These are phyloP conservation scores for Zosterops pallidus DNA, from an alignment of 2,113 vertebrate species.

Conservation along the genomic window DNA sequence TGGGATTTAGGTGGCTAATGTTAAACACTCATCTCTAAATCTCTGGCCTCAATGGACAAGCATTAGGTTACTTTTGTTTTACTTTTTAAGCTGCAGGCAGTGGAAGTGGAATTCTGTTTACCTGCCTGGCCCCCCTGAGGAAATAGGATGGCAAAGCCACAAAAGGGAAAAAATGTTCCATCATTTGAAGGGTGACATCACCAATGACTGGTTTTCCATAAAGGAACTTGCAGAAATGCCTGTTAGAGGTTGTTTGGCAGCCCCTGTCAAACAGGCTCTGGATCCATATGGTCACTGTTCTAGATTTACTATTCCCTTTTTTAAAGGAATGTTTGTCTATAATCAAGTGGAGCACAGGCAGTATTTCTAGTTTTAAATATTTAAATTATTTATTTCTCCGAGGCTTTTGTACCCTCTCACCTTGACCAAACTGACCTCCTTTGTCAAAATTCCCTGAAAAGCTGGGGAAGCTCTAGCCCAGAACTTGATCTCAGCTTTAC, in stretches of 20 bases:
- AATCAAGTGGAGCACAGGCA: not conserved
- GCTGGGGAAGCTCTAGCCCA: not conserved
- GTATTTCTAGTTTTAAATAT: not conserved
- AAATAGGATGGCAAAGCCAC: not conserved
- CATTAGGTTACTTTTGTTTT: not conserved
- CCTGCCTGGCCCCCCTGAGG: not conserved
- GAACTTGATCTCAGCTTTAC: not conserved
- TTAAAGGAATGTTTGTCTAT: not conserved
- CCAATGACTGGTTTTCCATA: not conserved
- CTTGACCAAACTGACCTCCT: not conserved
- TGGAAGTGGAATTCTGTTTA: slow-evolving; percentile 23
- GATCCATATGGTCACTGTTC: not conserved
- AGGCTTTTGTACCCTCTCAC: not conserved
- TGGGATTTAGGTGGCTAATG: not conserved
- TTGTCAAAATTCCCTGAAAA: not conserved
- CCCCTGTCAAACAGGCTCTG: not conserved
- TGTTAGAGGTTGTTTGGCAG: not conserved
- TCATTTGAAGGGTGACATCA: not conserved
- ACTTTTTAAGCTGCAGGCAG: not conserved
- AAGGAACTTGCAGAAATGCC: not conserved
- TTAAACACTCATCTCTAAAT: not conserved
- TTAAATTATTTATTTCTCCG: not conserved
- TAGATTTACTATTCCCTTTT: not conserved
- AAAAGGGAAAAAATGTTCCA: not conserved
- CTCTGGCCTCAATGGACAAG: not conserved